Conservation (phyloP, 1,140 invertebrate genomes). For the Charaxes varanes region DNA sequence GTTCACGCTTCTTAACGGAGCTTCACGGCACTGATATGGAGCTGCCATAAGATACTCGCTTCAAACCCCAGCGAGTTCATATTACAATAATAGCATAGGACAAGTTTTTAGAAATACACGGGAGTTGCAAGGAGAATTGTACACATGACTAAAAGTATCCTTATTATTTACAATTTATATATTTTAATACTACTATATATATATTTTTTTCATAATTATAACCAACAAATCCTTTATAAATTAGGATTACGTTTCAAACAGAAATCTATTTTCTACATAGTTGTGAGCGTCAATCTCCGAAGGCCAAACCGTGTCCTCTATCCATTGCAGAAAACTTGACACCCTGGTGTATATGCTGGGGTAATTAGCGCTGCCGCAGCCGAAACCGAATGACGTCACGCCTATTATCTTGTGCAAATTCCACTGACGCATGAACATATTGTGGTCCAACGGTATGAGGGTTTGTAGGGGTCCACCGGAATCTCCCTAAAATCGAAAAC, state of each 20-base stretch:
- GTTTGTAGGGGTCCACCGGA: constrained; percentile 20
- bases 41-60: no score
- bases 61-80: no score
- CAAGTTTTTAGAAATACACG: no score
- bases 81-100: no score
- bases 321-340: constrained; percentile 14
- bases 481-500: constrained; percentile 18
- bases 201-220: no score
- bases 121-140: no score
- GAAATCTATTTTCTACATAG: neutral
- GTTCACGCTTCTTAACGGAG: no score
- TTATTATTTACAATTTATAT: no score
- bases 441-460: neutral
- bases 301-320: constrained; percentile 17
- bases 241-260: neutral
- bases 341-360: constrained; percentile 19
- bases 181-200: no score
- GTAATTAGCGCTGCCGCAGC: constrained; percentile 10
- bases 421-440: neutral
- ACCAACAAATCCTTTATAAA: no score
- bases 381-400: constrained; percentile 21
- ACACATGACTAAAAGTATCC: no score
- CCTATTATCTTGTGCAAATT: constrained; percentile 16
- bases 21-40: no score
- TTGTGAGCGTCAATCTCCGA: neutral